These are phyloP conservation scores for Anastrepha obliqua DNA, from an alignment of 1,140 invertebrate species.

Conservation along the genomic window DNA sequence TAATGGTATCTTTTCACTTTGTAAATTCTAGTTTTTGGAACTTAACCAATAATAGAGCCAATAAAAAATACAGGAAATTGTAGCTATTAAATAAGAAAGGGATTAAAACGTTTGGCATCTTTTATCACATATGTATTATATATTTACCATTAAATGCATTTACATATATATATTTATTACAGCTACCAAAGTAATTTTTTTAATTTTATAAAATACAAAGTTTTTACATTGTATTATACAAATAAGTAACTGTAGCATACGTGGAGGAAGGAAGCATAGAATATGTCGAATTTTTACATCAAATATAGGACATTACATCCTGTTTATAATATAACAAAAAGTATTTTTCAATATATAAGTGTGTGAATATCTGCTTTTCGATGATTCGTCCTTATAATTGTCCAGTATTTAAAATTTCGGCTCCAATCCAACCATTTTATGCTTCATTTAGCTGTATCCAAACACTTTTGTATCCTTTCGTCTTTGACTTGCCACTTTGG, in stretches of 20 bases:
- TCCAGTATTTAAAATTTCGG: too few species aligned
- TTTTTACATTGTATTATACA: slow-evolving; percentile 4
- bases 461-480: background rate
- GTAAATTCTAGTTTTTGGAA: too few species aligned
- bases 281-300: too few species aligned
- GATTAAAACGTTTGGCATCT: background rate
- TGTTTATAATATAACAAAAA: too few species aligned
- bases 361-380: background rate
- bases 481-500: background rate
- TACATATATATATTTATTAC: background rate
- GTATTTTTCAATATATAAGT: background rate
- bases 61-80: too few species aligned
- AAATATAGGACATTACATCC: too few species aligned
- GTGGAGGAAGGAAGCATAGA: too few species aligned
- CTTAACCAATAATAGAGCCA: too few species aligned
- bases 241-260: background rate
- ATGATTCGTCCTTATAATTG: background rate
- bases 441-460: background rate
- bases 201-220: slow-evolving; percentile 37
- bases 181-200: background rate
- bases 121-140: background rate
- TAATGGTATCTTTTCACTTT: too few species aligned
- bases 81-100: too few species aligned
- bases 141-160: slow-evolving; percentile 40
- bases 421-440: background rate